phyloP scores from a whole-genome alignment of 2,888 invertebrate species.

The Lucinisca nassula region DNA sequence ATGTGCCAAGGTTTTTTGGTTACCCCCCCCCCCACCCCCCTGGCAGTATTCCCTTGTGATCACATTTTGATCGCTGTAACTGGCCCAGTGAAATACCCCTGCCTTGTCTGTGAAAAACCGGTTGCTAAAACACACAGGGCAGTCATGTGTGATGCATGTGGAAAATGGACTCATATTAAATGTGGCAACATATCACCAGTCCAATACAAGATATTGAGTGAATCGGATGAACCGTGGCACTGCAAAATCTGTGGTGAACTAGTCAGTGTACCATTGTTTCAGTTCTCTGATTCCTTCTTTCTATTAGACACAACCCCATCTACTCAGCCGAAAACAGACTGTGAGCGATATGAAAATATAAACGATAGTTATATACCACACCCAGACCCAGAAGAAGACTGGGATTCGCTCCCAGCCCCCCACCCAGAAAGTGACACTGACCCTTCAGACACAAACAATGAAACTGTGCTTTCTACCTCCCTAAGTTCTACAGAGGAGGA shows the following conservation, averaged over 20 bases:
- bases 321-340: not conserved
- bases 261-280: not conserved
- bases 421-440: not conserved
- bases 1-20: no score
- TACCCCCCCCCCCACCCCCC: no score
- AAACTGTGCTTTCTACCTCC: not conserved
- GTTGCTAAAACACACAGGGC: not conserved
- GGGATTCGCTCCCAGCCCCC: not conserved
- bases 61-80: no score
- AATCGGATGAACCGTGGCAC: not conserved
- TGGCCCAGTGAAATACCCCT: not conserved
- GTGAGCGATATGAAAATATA: constrained; percentile 1
- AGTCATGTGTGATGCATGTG: not conserved
- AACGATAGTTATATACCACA: not conserved
- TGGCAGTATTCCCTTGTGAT: no score
- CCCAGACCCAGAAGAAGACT: constrained; percentile 3
- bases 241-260: no score
- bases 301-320: not conserved
- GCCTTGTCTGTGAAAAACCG: constrained; percentile 5
- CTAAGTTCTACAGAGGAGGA: no score
- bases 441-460: not conserved
- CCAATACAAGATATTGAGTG: not conserved
- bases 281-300: not conserved
- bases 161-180: not conserved
- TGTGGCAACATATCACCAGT: not conserved